These are phyloP conservation scores for Oryzias woworae DNA, from an alignment of 2,113 vertebrate genomes.

Conservation along the genomic window DNA sequence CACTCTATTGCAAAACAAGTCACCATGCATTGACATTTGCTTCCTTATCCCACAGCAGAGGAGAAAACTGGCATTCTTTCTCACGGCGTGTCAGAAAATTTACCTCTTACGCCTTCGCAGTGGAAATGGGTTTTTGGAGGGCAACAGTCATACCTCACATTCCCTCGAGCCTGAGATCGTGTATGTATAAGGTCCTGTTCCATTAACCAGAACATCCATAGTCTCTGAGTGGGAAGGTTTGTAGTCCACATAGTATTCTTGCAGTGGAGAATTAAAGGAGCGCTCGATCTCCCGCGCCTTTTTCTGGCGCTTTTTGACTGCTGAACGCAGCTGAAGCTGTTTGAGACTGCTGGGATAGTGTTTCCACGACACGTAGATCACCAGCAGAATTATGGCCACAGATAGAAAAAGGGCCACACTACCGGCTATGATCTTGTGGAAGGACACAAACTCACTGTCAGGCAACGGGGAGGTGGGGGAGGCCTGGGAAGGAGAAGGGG, in stretches of 20 bases:
- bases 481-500: conserved; percentile 73
- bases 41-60: conserved; percentile 61
- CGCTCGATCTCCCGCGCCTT: conserved; percentile 89
- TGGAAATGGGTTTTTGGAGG: conserved; percentile 94
- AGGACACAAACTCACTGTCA: conserved; percentile 92
- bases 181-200: conserved; percentile 96
- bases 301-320: conserved; percentile 91
- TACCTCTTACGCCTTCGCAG: conserved; percentile 94
- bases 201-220: conserved; percentile 98
- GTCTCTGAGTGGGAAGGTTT: conserved; percentile 97
- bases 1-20: conserved; percentile 62
- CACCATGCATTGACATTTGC: conserved; percentile 69
- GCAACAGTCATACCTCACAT: conserved; percentile 98
- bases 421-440: conserved; percentile 96
- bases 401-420: conserved; percentile 94
- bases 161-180: conserved; percentile 99
- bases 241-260: conserved; percentile 99
- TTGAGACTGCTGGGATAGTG: conserved; percentile 96
- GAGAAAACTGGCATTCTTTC: conserved; percentile 46
- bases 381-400: conserved; percentile 93
- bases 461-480: conserved; percentile 81
- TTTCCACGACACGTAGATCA: conserved; percentile 97
- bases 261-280: conserved; percentile 92
- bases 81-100: conserved; percentile 80
- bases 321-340: conserved; percentile 90